phyloP scores from a whole-genome alignment of 2,797 vertebrate species.

The Schizothorax lantsangensis region DNA sequence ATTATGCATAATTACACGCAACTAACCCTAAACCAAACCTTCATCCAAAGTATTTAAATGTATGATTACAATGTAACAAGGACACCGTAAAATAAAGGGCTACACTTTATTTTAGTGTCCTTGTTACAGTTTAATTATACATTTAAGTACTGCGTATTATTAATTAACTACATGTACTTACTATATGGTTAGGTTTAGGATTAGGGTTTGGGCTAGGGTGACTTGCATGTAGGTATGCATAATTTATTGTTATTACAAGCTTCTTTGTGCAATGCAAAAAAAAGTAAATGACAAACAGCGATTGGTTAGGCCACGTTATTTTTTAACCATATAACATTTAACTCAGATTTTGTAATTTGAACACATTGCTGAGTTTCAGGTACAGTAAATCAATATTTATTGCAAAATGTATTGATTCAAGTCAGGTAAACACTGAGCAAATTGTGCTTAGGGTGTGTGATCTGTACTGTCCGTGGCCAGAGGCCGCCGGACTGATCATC shows the following conservation, averaged over 20 bases:
- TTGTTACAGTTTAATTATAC: not conserved
- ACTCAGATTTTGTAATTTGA: not conserved
- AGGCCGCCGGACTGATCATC: not conserved
- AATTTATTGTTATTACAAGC: not conserved
- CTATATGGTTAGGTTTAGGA: no score
- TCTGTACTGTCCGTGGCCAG: not conserved
- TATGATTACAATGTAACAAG: no score
- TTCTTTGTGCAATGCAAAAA: not conserved
- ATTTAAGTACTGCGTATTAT: not conserved
- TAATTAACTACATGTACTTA: no score
- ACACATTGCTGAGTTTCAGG: not conserved
- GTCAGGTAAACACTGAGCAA: slow-evolving; percentile 43
- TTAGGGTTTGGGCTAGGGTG: no score
- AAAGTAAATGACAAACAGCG: not conserved
- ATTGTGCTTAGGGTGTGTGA: slow-evolving; percentile 3
- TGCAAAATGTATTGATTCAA: not conserved
- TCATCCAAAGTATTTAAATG: no score
- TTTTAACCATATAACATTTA: not conserved
- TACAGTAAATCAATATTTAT: slow-evolving; percentile 10
- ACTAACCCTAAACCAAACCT: no score
- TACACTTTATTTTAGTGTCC: not conserved
- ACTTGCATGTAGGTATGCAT: not conserved
- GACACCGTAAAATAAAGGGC: not conserved
- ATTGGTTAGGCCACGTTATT: not conserved
- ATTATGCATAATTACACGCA: no score